Conservation (phyloP, 2,113 vertebrate species). For the Takifugu flavidus region DNA sequence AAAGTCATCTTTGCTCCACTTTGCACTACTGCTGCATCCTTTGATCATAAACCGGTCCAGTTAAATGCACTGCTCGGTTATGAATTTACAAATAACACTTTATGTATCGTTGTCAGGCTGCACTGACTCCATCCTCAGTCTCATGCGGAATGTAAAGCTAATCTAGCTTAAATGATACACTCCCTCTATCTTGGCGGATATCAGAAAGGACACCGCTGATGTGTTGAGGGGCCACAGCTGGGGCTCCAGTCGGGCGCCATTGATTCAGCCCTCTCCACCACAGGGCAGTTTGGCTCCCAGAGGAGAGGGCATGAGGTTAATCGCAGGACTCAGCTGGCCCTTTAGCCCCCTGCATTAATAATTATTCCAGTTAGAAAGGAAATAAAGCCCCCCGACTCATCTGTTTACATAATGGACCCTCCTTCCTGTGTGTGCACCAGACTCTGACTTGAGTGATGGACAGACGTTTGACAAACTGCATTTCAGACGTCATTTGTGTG, state of each 20-base stretch:
- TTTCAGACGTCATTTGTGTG: background rate
- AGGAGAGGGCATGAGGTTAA: slow-evolving; percentile 44
- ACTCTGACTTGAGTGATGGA: background rate
- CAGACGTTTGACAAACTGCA: background rate
- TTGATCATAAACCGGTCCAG: too few relatives aligned
- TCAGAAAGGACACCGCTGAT: slow-evolving; percentile 7
- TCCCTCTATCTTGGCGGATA: too few relatives aligned
- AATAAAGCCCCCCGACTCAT: slow-evolving; percentile 40
- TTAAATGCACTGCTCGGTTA: too few relatives aligned
- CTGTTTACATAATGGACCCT: slow-evolving; percentile 21
- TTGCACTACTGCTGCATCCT: too few relatives aligned
- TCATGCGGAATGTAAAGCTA: too few relatives aligned
- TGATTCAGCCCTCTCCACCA: slow-evolving; percentile 59
- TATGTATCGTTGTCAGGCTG: too few relatives aligned
- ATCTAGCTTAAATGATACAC: too few relatives aligned
- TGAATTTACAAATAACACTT: too few relatives aligned
- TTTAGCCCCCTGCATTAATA: slow-evolving; percentile 53
- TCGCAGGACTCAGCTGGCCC: slow-evolving; percentile 55
- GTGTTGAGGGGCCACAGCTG: slow-evolving; percentile 57
- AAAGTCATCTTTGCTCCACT: too few relatives aligned
- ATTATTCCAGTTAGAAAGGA: slow-evolving; percentile 50
- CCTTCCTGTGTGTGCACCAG: background rate
- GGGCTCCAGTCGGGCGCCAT: slow-evolving; percentile 47
- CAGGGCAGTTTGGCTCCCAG: slow-evolving; percentile 50
- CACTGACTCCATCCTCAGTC: too few relatives aligned